Conservation (phyloP, 2,113 vertebrate species). For the Zosterops lateralis region DNA sequence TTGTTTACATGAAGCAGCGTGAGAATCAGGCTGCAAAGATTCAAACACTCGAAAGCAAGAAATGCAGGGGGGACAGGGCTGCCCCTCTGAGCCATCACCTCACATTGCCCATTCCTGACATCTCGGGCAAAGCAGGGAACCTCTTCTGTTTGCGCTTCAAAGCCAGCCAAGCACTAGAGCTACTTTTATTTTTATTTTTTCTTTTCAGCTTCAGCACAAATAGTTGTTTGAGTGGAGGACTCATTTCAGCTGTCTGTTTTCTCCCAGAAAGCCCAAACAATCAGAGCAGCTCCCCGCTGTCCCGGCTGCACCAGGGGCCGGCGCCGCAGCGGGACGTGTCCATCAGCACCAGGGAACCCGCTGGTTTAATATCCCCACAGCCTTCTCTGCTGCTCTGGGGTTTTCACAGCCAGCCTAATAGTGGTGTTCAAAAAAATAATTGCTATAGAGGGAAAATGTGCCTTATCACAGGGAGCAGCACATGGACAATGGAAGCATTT, state of each 20-base stretch:
- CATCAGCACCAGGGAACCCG: not conserved
- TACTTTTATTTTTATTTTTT: not conserved
- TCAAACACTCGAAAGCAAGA: too few relatives aligned
- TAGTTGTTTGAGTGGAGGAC: not conserved
- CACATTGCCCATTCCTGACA: rapidly evolving
- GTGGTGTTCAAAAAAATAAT: not conserved
- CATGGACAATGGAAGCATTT: not conserved
- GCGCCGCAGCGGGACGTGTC: rapidly evolving
- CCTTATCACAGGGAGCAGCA: not conserved
- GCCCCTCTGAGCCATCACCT: rapidly evolving
- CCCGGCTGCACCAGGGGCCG: not conserved
- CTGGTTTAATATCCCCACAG: not conserved
- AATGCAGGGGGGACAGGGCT: too few relatives aligned
- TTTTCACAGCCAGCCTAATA: not conserved
- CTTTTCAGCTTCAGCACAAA: not conserved
- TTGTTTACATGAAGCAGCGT: too few relatives aligned
- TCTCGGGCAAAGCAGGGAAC: not conserved
- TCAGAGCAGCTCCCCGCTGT: not conserved
- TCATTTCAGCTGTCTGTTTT: not conserved
- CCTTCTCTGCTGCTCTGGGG: not conserved
- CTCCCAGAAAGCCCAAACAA: not conserved
- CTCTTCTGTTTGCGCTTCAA: not conserved
- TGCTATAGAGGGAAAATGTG: not conserved
- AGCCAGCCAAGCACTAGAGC: not conserved
- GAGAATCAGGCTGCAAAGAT: too few relatives aligned